Conservation (phyloP, 2,888 invertebrate species). For the Aromia moschata region DNA sequence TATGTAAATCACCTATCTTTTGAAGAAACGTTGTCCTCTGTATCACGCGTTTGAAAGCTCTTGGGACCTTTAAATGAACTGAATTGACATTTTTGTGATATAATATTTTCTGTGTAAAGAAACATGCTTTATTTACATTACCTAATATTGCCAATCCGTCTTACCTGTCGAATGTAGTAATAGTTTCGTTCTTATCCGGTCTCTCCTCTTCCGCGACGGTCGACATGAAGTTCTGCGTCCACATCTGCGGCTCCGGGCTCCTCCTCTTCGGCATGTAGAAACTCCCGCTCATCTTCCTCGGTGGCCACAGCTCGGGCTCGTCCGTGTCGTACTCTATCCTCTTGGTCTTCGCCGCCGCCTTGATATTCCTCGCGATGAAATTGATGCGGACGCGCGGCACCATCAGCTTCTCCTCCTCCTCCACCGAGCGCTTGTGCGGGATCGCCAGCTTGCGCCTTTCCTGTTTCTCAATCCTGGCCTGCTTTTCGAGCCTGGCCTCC, state of each 20-base stretch:
- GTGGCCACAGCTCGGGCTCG: conserved; percentile 24
- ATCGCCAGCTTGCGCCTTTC: too few relatives aligned
- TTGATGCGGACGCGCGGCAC: conserved; percentile 9
- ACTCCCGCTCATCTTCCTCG: conserved; percentile 19
- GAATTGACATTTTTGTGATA: too few relatives aligned
- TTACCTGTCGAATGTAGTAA: background rate
- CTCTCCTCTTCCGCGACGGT: background rate
- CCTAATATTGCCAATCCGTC: too few relatives aligned
- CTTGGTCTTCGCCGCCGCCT: conserved; percentile 33
- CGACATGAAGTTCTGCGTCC: background rate
- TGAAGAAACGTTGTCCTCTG: too few relatives aligned
- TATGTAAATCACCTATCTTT: too few relatives aligned
- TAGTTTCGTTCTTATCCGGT: background rate
- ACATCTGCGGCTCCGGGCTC: background rate
- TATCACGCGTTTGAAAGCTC: too few relatives aligned
- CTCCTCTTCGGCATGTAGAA: conserved; percentile 17
- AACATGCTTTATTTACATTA: too few relatives aligned
- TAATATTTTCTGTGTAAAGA: too few relatives aligned
- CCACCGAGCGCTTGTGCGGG: background rate
- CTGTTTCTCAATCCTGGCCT: background rate
- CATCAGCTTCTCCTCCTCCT: background rate
- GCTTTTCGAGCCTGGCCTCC: background rate
- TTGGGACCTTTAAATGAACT: too few relatives aligned
- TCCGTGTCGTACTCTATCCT: conserved; percentile 45
- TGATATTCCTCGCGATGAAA: conserved; percentile 42